A percentile compares a stretch with the other conserved stretches of the same genome.
Evolutionary conservation across 2,888 invertebrate genomes (phyloP).

Genomic region (Metellina segmentata): DNA sequence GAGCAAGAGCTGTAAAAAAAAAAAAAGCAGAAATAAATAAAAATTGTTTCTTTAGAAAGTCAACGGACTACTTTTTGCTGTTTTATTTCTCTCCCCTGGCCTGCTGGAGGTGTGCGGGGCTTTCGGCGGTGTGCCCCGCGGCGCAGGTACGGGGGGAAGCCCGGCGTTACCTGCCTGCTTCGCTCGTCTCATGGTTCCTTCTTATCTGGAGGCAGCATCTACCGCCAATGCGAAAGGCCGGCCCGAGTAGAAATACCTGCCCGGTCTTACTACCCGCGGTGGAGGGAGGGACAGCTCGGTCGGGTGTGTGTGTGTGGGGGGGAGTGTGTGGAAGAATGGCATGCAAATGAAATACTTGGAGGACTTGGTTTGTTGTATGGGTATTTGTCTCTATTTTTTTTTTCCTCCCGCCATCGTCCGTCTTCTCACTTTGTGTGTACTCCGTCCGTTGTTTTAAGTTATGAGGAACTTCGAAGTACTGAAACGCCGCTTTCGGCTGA

Average conservation of each 20-base stretch:
- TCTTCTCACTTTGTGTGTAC: too few species aligned
- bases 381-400: slow-evolving; percentile 10
- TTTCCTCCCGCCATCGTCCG: not conserved
- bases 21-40: slow-evolving; percentile 1
- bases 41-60: slow-evolving; percentile 70
- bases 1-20: slow-evolving; percentile 25
- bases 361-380: slow-evolving; percentile 7
- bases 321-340: slow-evolving; percentile 12
- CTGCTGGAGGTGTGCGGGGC: slow-evolving; percentile 2
- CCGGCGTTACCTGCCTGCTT: slow-evolving; percentile 6
- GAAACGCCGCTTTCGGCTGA: too few species aligned
- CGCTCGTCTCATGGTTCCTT: slow-evolving; percentile 8
- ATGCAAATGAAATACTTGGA: slow-evolving; percentile 66
- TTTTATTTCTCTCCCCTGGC: not conserved
- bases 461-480: too few species aligned
- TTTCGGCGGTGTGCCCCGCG: not conserved
- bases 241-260: not conserved
- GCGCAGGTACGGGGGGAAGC: not conserved
- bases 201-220: slow-evolving; percentile 56
- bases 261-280: not conserved
- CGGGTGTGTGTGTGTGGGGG: slow-evolving; percentile 19
- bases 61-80: slow-evolving; percentile 55
- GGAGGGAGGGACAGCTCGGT: not conserved
- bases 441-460: too few species aligned
- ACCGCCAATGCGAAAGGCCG: slow-evolving; percentile 37